Base-by-base conservation (phyloP, 2,113 vertebrate genomes). In the Cinclus cinclus region DNA sequence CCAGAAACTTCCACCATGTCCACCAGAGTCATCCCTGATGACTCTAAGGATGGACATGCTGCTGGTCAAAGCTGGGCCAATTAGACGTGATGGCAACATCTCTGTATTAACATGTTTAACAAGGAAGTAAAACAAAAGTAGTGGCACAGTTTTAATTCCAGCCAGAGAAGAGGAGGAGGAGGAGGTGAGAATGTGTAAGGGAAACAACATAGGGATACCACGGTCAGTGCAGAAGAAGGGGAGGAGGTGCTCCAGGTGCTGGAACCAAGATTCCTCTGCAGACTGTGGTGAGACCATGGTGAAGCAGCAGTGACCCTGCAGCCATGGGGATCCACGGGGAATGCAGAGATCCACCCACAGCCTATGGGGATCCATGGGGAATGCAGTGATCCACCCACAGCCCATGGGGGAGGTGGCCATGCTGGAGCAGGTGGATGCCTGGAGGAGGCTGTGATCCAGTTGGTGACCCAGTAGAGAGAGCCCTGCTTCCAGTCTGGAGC, bases 221-320 rank as follows among this genome's bases (percentile, higher is more conserved):
- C 19, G 35, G 24, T n/a, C 30, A 18, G 30, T 19, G 35, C 3
- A 59, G 44, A 18, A 49, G 35, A 44, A 50, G 44, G 9, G 18
- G 7, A 59, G 44, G 53, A 49, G 18, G 2, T 58, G n/a, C 18
- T 28, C 28, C 53, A 23, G 35, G 35, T 0, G 0, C 42, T 0
- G 0, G 18, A 49, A 42, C 42, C 0, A 0, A n/a, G 35, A 22
- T 41, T 49, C 28, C 53, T 17, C 64, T n/a, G 42, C 18, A 33
- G 52, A 16, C 16, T 0, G 0, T 33, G 44, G 28, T 24, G 56
- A 15, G 15, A 15, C n/a, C n/a, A 24, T 11, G 15, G 27, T 8
- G n/a, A 11, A 22, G 17, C 42, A n/a, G 53, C n/a, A 39, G 42
- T 39, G 28, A 1, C 52, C 42, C n/a, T 56, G 42, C n/a, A 81